These are phyloP conservation scores for Lithobates pipiens DNA, from an alignment of 2,797 vertebrate genomes.

Conservation along the genomic window DNA sequence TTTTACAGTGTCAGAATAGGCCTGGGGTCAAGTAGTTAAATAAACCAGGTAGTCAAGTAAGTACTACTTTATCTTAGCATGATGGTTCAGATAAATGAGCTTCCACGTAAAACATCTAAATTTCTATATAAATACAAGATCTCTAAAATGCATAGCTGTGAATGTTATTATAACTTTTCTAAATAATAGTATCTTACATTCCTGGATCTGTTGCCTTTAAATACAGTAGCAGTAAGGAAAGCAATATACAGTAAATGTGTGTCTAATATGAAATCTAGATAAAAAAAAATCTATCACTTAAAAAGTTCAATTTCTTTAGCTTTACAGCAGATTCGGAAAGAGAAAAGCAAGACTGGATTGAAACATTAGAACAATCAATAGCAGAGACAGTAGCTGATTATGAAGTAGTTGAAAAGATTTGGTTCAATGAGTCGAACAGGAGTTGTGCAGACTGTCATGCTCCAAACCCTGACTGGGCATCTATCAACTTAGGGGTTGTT, in stretches of 20 bases:
- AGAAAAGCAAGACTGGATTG: conserved; percentile 95
- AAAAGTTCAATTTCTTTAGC: conserved; percentile 86
- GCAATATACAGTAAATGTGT: not conserved
- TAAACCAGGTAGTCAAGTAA: too few relatives aligned
- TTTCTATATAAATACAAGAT: too few relatives aligned
- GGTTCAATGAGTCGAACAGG: conserved; percentile 95
- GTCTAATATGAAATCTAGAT: not conserved
- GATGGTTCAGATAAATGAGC: too few relatives aligned
- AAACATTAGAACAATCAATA: conserved; percentile 93
- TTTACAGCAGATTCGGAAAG: conserved; percentile 92
- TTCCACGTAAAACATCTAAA: too few relatives aligned
- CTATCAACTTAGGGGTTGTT: conserved; percentile 95
- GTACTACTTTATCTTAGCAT: too few relatives aligned
- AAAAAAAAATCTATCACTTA: conserved; percentile 77
- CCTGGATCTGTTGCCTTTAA: not conserved
- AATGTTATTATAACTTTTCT: too few relatives aligned
- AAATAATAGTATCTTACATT: too few relatives aligned
- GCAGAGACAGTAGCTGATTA: conserved; percentile 96
- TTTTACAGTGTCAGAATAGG: too few relatives aligned
- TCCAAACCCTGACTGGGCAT: conserved; percentile 91
- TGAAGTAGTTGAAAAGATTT: conserved; percentile 98
- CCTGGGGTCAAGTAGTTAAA: too few relatives aligned
- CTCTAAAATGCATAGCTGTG: too few relatives aligned
- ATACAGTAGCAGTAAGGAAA: conserved; percentile 70
- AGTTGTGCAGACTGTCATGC: conserved; percentile 92